Percentiles rank a stretch among this genome's conserved stretches.
phyloP scores from a whole-genome alignment of 2,888 invertebrate genomes.

The Diadegma fenestrale region DNA sequence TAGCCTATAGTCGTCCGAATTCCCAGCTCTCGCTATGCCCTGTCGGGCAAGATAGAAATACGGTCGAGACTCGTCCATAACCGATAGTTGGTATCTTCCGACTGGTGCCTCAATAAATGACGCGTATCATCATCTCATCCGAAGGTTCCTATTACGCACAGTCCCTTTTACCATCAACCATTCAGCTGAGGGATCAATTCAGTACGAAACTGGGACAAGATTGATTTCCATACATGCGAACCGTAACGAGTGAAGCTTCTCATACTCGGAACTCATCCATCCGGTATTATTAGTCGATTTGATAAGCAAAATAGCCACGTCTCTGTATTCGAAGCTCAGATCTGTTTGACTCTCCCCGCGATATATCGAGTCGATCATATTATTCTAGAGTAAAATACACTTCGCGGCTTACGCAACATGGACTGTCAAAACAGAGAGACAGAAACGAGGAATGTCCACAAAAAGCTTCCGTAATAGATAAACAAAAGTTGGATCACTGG shows the following conservation, averaged over 20 bases:
- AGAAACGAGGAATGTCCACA: too few species aligned
- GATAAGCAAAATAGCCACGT: not conserved
- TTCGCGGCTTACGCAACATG: not conserved
- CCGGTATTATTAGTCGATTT: slow-evolving; percentile 10
- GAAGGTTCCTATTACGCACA: not conserved
- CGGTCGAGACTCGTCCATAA: slow-evolving; percentile 30
- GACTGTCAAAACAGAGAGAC: not conserved
- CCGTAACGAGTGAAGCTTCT: slow-evolving; percentile 15
- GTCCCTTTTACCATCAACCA: not conserved
- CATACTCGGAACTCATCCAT: not conserved
- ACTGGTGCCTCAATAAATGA: slow-evolving; percentile 41
- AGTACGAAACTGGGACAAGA: slow-evolving; percentile 32
- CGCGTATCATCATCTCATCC: slow-evolving; percentile 36
- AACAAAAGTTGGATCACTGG: not conserved
- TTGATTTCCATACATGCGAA: slow-evolving; percentile 40
- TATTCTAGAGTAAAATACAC: not conserved
- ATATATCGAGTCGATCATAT: not conserved
- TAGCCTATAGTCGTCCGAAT: slow-evolving; percentile 12
- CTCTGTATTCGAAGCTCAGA: not conserved
- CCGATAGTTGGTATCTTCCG: slow-evolving; percentile 42
- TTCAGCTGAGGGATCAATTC: slow-evolving; percentile 7
- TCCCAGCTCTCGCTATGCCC: slow-evolving; percentile 5
- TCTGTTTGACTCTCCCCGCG: not conserved
- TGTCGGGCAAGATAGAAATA: slow-evolving; percentile 35
- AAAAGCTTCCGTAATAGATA: not conserved